These are phyloP conservation scores for Umimayanthus chanpuru DNA, from an alignment of 92 coral and sea anemone genomes.

Conservation along the genomic window DNA sequence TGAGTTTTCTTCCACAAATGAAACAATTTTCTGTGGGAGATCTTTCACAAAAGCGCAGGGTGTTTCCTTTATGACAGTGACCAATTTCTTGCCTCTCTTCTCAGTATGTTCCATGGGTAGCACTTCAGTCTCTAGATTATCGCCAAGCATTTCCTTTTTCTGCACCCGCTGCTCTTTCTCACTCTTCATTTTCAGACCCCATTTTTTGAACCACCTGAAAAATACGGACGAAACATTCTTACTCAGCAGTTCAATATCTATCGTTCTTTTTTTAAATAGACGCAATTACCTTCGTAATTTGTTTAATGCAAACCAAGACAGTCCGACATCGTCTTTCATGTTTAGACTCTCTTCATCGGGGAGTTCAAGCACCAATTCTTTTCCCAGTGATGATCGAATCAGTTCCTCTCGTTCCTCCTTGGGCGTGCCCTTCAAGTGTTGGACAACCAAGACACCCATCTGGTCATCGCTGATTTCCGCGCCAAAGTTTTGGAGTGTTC, in stretches of 20 bases:
- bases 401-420: conserved; percentile 35
- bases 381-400: not conserved
- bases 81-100: conserved; percentile 7
- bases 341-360: not conserved
- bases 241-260: not conserved
- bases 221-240: not conserved
- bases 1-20: conserved; percentile 31
- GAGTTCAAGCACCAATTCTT: conserved; percentile 5
- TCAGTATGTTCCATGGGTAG: conserved; percentile 34
- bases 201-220: conserved; percentile 24
- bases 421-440: conserved; percentile 11
- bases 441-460: conserved; percentile 22
- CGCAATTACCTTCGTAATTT: conserved; percentile 10
- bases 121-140: not conserved
- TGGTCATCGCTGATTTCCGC: conserved; percentile 6
- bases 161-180: conserved; percentile 2
- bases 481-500: not conserved
- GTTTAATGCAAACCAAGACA: conserved; percentile 24
- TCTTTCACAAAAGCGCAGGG: conserved; percentile 29
- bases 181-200: conserved; percentile 30
- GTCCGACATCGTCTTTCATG: conserved; percentile 28
- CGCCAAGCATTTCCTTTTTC: conserved; percentile 16
- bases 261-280: not conserved
- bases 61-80: conserved; percentile 22
- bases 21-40: conserved; percentile 25